Evolutionary conservation across 2,113 vertebrate genomes (phyloP).

Genomic region (Amia ocellicauda): DNA sequence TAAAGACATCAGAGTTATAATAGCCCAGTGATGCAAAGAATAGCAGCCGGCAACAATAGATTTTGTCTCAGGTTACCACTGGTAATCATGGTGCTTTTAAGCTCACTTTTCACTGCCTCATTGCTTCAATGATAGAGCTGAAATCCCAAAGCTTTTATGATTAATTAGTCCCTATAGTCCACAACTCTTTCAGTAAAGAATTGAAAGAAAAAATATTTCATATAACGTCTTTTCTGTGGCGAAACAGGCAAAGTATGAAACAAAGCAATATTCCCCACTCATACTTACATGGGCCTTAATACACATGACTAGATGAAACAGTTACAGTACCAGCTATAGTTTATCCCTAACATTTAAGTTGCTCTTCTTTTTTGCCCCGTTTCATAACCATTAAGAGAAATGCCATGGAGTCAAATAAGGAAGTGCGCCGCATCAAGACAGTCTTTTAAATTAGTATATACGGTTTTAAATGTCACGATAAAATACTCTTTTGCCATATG

Average conservation of each 20-base stretch:
- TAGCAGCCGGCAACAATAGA: slow-evolving; percentile 84
- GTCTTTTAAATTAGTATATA: too few relatives aligned
- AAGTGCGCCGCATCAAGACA: too few relatives aligned
- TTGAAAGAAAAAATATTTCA: slow-evolving; percentile 42
- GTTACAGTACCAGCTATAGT: neutral
- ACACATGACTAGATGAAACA: neutral
- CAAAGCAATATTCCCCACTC: neutral
- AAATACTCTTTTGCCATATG: too few relatives aligned
- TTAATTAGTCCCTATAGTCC: slow-evolving; percentile 79
- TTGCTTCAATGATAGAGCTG: slow-evolving; percentile 74
- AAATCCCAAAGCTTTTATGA: slow-evolving; percentile 84
- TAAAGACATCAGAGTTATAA: slow-evolving; percentile 77
- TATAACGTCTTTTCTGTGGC: slow-evolving; percentile 36
- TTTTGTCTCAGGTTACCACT: slow-evolving; percentile 87
- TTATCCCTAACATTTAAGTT: too few relatives aligned
- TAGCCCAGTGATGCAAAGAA: slow-evolving; percentile 74
- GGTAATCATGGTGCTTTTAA: slow-evolving; percentile 88
- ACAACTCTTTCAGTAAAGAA: slow-evolving; percentile 60
- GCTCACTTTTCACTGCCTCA: slow-evolving; percentile 82
- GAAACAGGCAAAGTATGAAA: slow-evolving; percentile 26
- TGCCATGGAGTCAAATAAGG: too few relatives aligned
- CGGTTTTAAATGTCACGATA: too few relatives aligned
- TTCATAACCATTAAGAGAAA: too few relatives aligned
- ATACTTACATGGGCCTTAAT: too few relatives aligned
- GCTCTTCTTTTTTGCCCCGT: too few relatives aligned